Percentiles rank a stretch among this genome's conserved stretches.
Conservation (phyloP, 2,888 invertebrate genomes). For the Mechanitis mazaeus region DNA sequence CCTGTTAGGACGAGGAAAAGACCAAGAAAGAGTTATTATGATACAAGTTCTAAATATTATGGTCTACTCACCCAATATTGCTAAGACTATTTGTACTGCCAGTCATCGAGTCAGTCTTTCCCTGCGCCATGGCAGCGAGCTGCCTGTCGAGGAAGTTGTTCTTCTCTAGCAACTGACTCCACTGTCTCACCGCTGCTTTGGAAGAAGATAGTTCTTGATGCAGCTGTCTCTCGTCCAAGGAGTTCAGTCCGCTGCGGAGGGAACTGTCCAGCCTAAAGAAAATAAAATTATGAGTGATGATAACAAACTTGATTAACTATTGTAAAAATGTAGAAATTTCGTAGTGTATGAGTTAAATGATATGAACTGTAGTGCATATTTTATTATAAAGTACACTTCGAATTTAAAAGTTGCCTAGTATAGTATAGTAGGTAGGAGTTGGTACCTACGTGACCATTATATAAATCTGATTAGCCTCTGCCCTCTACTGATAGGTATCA, state of each 20-base stretch:
- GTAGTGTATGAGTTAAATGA: no score
- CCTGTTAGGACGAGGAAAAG: background rate
- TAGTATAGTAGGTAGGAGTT: no score
- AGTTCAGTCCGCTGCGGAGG: slow-evolving; percentile 69
- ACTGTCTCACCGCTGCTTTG: slow-evolving; percentile 63
- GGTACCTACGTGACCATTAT: no score
- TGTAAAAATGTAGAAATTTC: no score
- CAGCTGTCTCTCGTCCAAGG: slow-evolving; percentile 68
- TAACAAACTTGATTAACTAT: no score
- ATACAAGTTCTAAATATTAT: no score
- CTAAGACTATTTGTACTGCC: slow-evolving; percentile 70
- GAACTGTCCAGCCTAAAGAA: slow-evolving; percentile 63
- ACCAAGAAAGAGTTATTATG: background rate
- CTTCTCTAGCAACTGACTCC: slow-evolving; percentile 69
- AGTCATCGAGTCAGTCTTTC: slow-evolving; percentile 64
- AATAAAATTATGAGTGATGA: background rate
- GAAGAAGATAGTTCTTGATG: slow-evolving; percentile 67
- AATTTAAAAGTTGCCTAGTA: no score
- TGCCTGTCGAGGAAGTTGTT: slow-evolving; percentile 65
- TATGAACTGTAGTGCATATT: no score
- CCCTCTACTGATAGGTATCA: no score
- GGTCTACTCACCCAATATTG: slow-evolving; percentile 63
- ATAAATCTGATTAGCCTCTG: no score
- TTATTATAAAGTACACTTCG: no score
- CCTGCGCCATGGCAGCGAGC: slow-evolving; percentile 68